A percentile compares a stretch with the other conserved stretches of the same genome.
These are phyloP conservation scores for Lochmaea crataegi DNA, from an alignment of 2,888 invertebrate genomes.

Conservation along the genomic window DNA sequence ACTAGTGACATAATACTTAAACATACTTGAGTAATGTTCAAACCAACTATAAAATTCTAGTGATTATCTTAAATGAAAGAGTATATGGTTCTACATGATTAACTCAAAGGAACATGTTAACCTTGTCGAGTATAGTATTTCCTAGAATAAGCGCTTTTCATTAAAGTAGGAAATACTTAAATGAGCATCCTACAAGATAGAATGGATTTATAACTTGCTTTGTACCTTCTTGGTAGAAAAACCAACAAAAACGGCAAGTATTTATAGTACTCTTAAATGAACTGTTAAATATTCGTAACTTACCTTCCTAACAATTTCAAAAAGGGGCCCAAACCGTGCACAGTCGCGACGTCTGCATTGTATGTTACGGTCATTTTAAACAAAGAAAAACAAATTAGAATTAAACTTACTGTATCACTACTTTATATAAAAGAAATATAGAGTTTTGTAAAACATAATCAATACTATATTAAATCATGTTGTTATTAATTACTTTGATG, in stretches of 20 bases:
- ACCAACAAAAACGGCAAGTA: not conserved
- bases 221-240: not conserved
- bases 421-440: constrained; percentile 6
- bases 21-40: not conserved
- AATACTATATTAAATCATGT: constrained; percentile 14
- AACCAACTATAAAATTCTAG: not conserved
- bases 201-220: not conserved
- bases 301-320: constrained; percentile 86
- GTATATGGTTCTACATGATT: not conserved
- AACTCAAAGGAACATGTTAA: not conserved
- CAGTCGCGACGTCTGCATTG: constrained; percentile 57
- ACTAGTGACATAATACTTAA: not conserved
- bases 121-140: constrained; percentile 1
- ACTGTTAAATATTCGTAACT: constrained; percentile 49
- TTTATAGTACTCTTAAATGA: not conserved
- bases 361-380: constrained; percentile 57
- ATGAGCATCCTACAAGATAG: not conserved
- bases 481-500: constrained; percentile 21
- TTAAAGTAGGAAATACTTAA: not conserved
- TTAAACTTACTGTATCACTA: not conserved
- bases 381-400: not conserved
- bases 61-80: not conserved
- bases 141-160: not conserved
- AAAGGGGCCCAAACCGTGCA: constrained; percentile 85
- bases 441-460: constrained; percentile 29